A percentile compares a stretch with the other conserved stretches of the same genome.
phyloP scores from a whole-genome alignment of 2,797 vertebrate species.

The Salmo trutta region DNA sequence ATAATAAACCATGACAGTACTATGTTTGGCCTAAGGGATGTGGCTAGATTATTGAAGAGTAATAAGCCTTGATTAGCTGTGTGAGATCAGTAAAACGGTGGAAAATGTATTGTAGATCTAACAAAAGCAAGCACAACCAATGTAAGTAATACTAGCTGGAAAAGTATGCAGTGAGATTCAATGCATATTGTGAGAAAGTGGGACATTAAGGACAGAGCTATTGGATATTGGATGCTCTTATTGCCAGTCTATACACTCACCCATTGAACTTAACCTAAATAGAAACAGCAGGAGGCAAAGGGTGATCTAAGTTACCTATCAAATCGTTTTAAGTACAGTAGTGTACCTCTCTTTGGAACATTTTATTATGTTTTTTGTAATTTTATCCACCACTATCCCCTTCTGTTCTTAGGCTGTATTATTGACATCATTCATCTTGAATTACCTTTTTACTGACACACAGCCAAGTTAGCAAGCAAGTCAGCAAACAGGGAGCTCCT shows the following conservation, averaged over 20 bases:
- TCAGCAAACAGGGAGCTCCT: not conserved
- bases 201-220: not conserved
- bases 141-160: not conserved
- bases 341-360: constrained; percentile 11
- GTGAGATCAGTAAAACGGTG: not conserved
- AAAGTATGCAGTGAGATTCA: not conserved
- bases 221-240: not conserved
- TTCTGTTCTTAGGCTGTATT: constrained; percentile 9
- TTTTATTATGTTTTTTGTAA: not conserved
- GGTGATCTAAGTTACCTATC: constrained; percentile 10
- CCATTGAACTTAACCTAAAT: not conserved
- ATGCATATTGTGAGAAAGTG: not conserved
- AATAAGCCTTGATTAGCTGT: not conserved
- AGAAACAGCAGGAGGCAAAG: constrained; percentile 4
- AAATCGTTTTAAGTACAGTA: not conserved
- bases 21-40: not conserved
- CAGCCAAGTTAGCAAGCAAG: not conserved
- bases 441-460: not conserved
- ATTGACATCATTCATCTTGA: not conserved
- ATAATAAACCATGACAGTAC: no score
- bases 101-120: not conserved
- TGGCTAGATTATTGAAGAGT: not conserved
- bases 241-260: not conserved
- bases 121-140: not conserved
- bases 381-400: not conserved